Evolutionary conservation across 2,797 vertebrate genomes (phyloP).

Genomic region (Apogon hyalosoma): DNA sequence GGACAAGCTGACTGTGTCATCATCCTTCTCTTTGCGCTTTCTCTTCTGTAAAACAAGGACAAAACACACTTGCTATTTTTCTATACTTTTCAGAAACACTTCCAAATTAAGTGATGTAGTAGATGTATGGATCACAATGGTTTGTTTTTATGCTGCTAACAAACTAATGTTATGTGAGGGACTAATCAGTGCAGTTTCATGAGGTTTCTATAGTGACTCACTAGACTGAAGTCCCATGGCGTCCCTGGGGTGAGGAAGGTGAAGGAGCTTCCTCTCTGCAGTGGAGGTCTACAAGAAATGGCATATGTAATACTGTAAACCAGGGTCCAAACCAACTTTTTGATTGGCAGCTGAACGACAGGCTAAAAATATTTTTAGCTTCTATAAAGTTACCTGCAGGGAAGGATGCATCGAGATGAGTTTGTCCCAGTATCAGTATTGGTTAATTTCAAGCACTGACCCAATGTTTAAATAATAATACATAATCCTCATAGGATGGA

Average conservation of each 20-base stretch:
- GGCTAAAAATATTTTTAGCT: too few species aligned
- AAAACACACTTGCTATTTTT: background rate
- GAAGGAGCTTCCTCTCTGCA: constrained; percentile 91
- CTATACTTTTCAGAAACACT: background rate
- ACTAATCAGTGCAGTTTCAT: background rate
- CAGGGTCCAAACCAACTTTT: too few species aligned
- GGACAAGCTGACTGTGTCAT: constrained; percentile 89
- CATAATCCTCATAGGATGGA: too few species aligned
- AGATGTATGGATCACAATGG: background rate
- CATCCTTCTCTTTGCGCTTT: constrained; percentile 92
- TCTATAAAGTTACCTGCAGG: too few species aligned
- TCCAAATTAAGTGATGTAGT: background rate
- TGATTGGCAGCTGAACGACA: too few species aligned
- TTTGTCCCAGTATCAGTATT: too few species aligned
- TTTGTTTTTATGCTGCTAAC: background rate
- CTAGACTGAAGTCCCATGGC: constrained; percentile 92
- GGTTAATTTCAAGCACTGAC: too few species aligned
- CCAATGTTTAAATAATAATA: too few species aligned
- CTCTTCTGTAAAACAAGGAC: constrained; percentile 85
- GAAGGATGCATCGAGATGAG: too few species aligned
- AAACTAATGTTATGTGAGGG: background rate
- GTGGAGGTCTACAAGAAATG: constrained; percentile 80
- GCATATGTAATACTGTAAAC: constrained; percentile 1
- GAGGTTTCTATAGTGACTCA: constrained; percentile 71
- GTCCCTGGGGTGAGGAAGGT: constrained; percentile 91